phyloP scores from a whole-genome alignment of 2,888 invertebrate species.

The Merodon equestris region DNA sequence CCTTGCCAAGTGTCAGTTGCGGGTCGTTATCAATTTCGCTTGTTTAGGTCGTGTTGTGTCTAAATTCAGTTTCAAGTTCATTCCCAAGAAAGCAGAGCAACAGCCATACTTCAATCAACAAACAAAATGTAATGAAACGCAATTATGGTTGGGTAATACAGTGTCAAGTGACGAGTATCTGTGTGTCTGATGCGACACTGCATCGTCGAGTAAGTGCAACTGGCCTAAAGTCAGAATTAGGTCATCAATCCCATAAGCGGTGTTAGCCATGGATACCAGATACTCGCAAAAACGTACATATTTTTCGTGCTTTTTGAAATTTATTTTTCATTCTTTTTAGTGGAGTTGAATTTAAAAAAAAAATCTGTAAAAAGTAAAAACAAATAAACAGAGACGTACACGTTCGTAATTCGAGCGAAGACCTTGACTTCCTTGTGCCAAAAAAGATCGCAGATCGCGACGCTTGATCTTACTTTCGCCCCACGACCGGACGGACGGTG shows the following conservation, averaged over 20 bases:
- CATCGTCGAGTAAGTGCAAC: constrained; percentile 23
- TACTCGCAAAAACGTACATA: too few species aligned
- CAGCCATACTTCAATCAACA: constrained; percentile 12
- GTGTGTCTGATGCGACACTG: not conserved
- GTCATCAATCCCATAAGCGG: constrained; percentile 37
- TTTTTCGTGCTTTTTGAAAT: constrained; percentile 5
- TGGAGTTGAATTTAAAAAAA: not conserved
- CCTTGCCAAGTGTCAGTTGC: not conserved
- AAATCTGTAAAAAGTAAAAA: constrained; percentile 1
- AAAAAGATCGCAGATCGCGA: constrained; percentile 64
- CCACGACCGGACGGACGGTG: not conserved
- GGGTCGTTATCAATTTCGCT: constrained; percentile 13
- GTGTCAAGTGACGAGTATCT: constrained; percentile 9
- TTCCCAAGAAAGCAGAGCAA: constrained; percentile 34
- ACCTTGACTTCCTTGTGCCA: constrained; percentile 59
- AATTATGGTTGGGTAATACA: constrained; percentile 35
- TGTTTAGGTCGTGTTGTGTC: constrained; percentile 1
- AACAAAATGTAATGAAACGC: constrained; percentile 32
- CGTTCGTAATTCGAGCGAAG: constrained; percentile 33
- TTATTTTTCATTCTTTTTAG: constrained; percentile 6
- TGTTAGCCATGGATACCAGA: not conserved
- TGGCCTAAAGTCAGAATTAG: constrained; percentile 40
- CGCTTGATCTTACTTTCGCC: constrained; percentile 45
- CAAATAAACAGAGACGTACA: not conserved
- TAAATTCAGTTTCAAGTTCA: constrained; percentile 59